phyloP scores from a whole-genome alignment of 2,113 vertebrate species.

The Enhydra lutris region DNA sequence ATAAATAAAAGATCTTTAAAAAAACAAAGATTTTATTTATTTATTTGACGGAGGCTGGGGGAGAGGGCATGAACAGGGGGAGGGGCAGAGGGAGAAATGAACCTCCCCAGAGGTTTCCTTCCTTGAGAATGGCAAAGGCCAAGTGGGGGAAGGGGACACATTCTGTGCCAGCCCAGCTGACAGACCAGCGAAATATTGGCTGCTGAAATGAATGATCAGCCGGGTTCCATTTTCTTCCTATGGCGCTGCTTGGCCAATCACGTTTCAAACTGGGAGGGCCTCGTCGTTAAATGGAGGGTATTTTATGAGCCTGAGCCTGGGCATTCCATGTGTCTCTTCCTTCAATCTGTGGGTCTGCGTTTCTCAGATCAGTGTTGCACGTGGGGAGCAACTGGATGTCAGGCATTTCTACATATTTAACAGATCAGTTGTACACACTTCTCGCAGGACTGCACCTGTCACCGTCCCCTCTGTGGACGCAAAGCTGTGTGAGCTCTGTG shows the following conservation, averaged over 20 bases:
- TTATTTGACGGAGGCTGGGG: not conserved
- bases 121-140: not conserved
- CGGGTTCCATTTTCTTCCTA: not conserved
- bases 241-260: not conserved
- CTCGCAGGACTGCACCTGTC: not conserved
- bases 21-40: not conserved
- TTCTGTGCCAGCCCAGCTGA: not conserved
- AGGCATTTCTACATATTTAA: not conserved
- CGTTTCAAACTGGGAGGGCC: not conserved
- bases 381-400: not conserved
- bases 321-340: not conserved
- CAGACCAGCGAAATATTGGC: not conserved
- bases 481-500: accelerated
- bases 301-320: not conserved
- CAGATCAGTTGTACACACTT: not conserved
- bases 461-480: not conserved
- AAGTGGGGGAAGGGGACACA: no score
- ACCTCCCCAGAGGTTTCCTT: not conserved
- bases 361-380: not conserved
- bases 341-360: not conserved
- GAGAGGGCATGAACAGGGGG: no score
- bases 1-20: not conserved
- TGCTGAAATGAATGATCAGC: not conserved
- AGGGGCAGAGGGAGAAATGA: not conserved
- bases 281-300: not conserved